Conservation (phyloP, 2,888 invertebrate genomes). For the Gastrophysa polygoni region DNA sequence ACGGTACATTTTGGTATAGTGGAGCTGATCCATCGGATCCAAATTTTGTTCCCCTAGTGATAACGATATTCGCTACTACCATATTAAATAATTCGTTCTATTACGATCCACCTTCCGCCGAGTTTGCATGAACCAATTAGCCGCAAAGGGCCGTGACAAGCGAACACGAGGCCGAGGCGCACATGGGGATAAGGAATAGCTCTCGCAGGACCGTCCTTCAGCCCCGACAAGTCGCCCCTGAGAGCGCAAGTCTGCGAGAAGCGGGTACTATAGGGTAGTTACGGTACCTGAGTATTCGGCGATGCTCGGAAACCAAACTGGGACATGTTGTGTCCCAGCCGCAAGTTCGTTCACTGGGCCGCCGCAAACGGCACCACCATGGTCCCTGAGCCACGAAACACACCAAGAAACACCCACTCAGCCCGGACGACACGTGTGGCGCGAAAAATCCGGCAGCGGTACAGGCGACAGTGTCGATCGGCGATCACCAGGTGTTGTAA, state of each 20-base stretch:
- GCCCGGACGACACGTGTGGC: constrained; percentile 37
- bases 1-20: too few species aligned
- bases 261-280: not conserved
- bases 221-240: not conserved
- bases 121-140: too few species aligned
- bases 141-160: too few species aligned
- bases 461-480: too few species aligned
- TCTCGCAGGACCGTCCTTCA: not conserved
- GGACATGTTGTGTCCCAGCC: constrained; percentile 68
- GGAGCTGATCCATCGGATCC: too few species aligned
- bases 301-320: constrained; percentile 71
- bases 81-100: too few species aligned
- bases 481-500: constrained; percentile 59
- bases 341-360: constrained; percentile 56
- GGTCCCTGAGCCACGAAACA: constrained; percentile 33
- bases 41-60: too few species aligned
- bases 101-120: too few species aligned
- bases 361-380: constrained; percentile 56
- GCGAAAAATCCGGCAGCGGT: constrained; percentile 45
- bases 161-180: too few species aligned
- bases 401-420: constrained; percentile 4
- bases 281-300: constrained; percentile 67
- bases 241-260: too few species aligned
- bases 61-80: too few species aligned
- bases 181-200: too few species aligned